These are phyloP conservation scores for Drosophila bifasciata DNA, from an alignment of 1,140 invertebrate genomes.

Conservation along the genomic window DNA sequence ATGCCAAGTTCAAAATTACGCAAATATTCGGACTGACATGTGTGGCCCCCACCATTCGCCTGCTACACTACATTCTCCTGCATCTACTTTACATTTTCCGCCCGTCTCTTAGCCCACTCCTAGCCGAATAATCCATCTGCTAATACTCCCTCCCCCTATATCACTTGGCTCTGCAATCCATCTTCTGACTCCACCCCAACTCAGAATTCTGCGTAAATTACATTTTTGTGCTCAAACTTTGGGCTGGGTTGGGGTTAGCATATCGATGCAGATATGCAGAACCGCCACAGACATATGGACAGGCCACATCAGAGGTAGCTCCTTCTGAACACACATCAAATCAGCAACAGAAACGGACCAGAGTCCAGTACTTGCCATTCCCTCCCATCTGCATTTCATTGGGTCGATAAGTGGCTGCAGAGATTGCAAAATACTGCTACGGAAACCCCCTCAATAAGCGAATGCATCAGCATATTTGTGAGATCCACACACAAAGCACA, in stretches of 20 bases:
- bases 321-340: not conserved
- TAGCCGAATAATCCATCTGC: not conserved
- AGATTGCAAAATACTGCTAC: slow-evolving; percentile 25
- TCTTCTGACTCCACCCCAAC: not conserved
- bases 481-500: slow-evolving; percentile 3
- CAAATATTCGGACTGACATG: slow-evolving; percentile 28
- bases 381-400: slow-evolving; percentile 12
- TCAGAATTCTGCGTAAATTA: slow-evolving; percentile 36
- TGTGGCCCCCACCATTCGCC: not conserved
- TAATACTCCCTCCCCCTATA: not conserved
- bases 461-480: slow-evolving; percentile 37
- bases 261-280: slow-evolving; percentile 19
- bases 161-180: not conserved
- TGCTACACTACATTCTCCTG: not conserved
- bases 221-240: slow-evolving; percentile 18
- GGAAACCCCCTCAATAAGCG: slow-evolving; percentile 1
- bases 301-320: not conserved
- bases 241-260: slow-evolving; percentile 9
- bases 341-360: not conserved
- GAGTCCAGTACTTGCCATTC: not conserved
- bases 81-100: not conserved
- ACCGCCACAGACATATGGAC: slow-evolving; percentile 20
- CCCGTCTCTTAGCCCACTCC: not conserved
- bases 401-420: slow-evolving; percentile 8
- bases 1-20: slow-evolving; percentile 65